Conservation (phyloP, 1,140 invertebrate species). For the Macrobrachium rosenbergii region DNA sequence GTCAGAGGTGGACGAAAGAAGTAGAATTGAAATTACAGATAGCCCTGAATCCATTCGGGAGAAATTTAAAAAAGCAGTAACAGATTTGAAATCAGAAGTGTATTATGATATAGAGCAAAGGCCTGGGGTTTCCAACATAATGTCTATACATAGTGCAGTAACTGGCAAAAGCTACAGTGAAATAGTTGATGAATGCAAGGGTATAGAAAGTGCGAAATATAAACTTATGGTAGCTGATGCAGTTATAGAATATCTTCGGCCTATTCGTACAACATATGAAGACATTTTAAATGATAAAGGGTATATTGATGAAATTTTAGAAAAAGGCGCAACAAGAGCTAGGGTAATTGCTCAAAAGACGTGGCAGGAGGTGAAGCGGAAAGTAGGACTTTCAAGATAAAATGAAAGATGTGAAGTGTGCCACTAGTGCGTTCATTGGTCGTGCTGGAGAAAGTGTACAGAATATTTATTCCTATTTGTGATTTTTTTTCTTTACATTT, state of each 20-base stretch:
- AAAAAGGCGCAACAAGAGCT: constrained; percentile 80
- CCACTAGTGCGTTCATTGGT: not conserved
- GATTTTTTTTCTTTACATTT: not conserved
- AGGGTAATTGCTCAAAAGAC: constrained; percentile 78
- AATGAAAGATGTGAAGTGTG: not conserved
- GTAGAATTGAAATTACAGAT: constrained; percentile 87
- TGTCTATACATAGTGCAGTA: constrained; percentile 85
- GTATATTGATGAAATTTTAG: constrained; percentile 79
- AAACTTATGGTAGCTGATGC: constrained; percentile 83
- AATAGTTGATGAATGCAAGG: constrained; percentile 79
- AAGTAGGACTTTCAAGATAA: constrained; percentile 69
- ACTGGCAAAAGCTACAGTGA: constrained; percentile 79
- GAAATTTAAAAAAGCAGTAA: constrained; percentile 93
- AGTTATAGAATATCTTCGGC: constrained; percentile 79
- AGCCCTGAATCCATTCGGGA: constrained; percentile 80
- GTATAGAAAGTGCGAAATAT: constrained; percentile 84
- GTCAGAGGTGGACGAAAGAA: constrained; percentile 84
- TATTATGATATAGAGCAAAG: constrained; percentile 83
- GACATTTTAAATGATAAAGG: constrained; percentile 39
- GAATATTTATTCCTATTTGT: no score
- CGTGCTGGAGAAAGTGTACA: not conserved
- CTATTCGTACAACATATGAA: constrained; percentile 75
- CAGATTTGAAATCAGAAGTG: constrained; percentile 89
- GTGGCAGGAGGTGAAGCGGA: constrained; percentile 77
- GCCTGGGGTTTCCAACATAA: constrained; percentile 90